Conservation (phyloP, 2,113 vertebrate species). For the Camelus bactrianus region DNA sequence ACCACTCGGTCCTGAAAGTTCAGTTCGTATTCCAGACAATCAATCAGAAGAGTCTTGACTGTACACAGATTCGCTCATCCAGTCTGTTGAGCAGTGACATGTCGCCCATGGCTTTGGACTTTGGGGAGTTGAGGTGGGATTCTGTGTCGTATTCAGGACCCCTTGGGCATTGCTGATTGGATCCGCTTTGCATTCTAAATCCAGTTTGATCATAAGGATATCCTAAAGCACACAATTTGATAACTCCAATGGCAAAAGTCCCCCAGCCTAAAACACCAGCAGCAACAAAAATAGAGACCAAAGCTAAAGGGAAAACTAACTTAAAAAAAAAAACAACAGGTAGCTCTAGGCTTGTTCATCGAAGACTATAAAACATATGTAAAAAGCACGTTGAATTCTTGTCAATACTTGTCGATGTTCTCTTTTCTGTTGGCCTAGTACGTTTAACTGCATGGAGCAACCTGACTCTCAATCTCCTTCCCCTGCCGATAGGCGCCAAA, state of each 20-base stretch:
- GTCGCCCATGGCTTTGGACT: background rate
- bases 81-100: background rate
- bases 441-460: slow-evolving; percentile 73
- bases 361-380: background rate
- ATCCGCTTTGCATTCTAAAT: slow-evolving; percentile 2
- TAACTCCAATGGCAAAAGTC: background rate
- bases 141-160: background rate
- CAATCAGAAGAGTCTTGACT: background rate
- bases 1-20: background rate
- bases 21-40: background rate
- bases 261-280: slow-evolving; percentile 4
- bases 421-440: slow-evolving; percentile 71
- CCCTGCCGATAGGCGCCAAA: slow-evolving; percentile 68
- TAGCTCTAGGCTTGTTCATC: background rate
- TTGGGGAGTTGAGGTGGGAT: background rate
- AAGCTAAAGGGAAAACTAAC: slow-evolving; percentile 3
- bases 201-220: background rate
- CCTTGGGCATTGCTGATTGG: background rate
- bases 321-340: background rate
- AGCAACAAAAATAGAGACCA: slow-evolving; percentile 1
- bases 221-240: background rate
- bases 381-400: slow-evolving; percentile 63
- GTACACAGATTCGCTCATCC: background rate
- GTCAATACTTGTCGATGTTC: slow-evolving; percentile 51
- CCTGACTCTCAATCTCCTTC: slow-evolving; percentile 65